These are phyloP conservation scores for Phengaris arion DNA, from an alignment of 2,888 invertebrate genomes.

Conservation along the genomic window DNA sequence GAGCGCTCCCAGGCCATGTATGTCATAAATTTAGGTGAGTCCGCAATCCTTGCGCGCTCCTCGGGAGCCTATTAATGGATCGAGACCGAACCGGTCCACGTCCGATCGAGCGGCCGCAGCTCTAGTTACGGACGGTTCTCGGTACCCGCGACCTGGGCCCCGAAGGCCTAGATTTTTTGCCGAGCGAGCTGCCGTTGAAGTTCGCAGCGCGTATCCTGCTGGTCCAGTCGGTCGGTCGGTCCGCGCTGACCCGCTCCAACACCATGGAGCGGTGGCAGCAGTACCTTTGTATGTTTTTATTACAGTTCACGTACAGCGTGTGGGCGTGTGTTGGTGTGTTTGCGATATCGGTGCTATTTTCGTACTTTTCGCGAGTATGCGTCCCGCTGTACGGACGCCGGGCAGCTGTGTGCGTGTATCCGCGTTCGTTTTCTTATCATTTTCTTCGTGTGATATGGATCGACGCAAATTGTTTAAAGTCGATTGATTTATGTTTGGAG, in stretches of 20 bases:
- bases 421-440: slow-evolving; percentile 71
- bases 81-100: slow-evolving; percentile 66
- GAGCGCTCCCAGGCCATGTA: slow-evolving; percentile 79
- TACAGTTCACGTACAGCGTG: slow-evolving; percentile 72
- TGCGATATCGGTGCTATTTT: slow-evolving; percentile 75
- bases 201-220: slow-evolving; percentile 31
- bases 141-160: slow-evolving; percentile 37
- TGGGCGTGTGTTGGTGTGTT: slow-evolving; percentile 77
- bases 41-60: slow-evolving; percentile 57
- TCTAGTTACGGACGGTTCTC: slow-evolving; percentile 38
- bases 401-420: slow-evolving; percentile 58
- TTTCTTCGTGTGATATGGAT: slow-evolving; percentile 54
- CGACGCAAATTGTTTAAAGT: slow-evolving; percentile 56
- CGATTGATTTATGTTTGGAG: slow-evolving; percentile 40
- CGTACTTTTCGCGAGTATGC: slow-evolving; percentile 51
- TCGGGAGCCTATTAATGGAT: slow-evolving; percentile 63
- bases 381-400: slow-evolving; percentile 45
- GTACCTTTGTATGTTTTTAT: slow-evolving; percentile 73
- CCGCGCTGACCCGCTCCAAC: background rate
- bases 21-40: slow-evolving; percentile 80
- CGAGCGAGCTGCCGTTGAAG: slow-evolving; percentile 39
- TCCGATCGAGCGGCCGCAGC: slow-evolving; percentile 49
- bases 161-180: slow-evolving; percentile 52
- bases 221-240: slow-evolving; percentile 38
- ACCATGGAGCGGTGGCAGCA: slow-evolving; percentile 49